A percentile compares a stretch with the other conserved stretches of the same genome.
Evolutionary conservation across 2,797 vertebrate species (phyloP).

Genomic region (Pseudocheirus occidentalis): DNA sequence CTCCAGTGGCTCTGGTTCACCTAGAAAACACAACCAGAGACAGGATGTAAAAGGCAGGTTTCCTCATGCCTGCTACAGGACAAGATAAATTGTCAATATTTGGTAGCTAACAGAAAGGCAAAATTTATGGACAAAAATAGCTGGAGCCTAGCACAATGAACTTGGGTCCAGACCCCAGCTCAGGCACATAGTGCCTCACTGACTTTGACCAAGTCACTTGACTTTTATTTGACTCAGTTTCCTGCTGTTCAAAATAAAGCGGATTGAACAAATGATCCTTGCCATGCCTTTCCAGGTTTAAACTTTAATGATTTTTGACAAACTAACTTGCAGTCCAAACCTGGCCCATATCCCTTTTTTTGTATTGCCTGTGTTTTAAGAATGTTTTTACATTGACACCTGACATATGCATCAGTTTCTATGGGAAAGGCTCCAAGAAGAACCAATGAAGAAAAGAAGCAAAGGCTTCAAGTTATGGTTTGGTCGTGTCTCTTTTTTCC

Average conservation of each 20-base stretch:
- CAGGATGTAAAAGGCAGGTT: slow-evolving; percentile 6
- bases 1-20: slow-evolving; percentile 94
- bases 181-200: neutral
- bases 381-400: neutral
- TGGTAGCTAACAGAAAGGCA: neutral
- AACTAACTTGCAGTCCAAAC: neutral
- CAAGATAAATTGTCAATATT: neutral
- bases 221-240: neutral
- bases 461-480: neutral
- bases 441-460: neutral
- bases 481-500: neutral
- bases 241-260: neutral
- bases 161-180: neutral
- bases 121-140: neutral
- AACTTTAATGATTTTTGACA: neutral
- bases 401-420: neutral
- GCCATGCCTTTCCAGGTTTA: neutral
- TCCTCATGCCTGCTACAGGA: neutral
- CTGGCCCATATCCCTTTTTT: neutral
- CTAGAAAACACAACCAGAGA: slow-evolving; percentile 82
- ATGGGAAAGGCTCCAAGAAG: neutral
- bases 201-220: neutral
- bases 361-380: neutral
- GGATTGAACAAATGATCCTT: neutral
- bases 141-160: neutral